Base-by-base conservation (phyloP, 2,888 invertebrate species). In the Tachina fera region DNA sequence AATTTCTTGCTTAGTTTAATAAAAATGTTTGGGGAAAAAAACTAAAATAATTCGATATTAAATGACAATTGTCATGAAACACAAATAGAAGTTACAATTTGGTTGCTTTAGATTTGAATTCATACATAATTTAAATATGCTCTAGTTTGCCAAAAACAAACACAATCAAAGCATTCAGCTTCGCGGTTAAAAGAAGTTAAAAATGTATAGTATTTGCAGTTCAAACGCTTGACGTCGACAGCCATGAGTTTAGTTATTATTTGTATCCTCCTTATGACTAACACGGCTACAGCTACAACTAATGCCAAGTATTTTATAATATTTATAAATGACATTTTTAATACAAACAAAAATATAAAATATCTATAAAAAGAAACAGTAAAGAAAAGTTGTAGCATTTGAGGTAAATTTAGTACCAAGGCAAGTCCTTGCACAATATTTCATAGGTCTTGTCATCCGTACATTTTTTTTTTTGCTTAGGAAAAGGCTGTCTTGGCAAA, bases 371-470 rank as follows among this genome's bases (percentile, higher is more conserved):
- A 51, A 61, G 3, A 47, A n/a, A 58, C 43, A 51, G 11, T 8
- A 63, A 67, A 65, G 51, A 43, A 60, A 51, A 70, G 31, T 16
- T n/a, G 19, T 39, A 76, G 67, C 47, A 53, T 8, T 11, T 53
- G 31, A 9, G 56, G 39, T 60, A 14, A 68, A 60, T 61, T 53
- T 67, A 63, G 84, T 86, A 72, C 78, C 86, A 84, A 71, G 58
- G 14, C 60, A 75, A 84, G 63, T 85, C 86, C 83, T 83, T 87
- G 84, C 84, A 86, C 87, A 86, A 84, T 68, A 86, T 65, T 72
- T 80, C 75, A 68, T 71, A 39, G 16, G 19, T 68, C 45, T 56
- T 84, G 58, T 78, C 70, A 56, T 19, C 16, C 53, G 19, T 31
- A 31, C 31, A 31, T 31, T 31, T 72, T 41, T 31, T 72, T 41